phyloP scores from a whole-genome alignment of 1,140 invertebrate species.

The Lucilia sericata region DNA sequence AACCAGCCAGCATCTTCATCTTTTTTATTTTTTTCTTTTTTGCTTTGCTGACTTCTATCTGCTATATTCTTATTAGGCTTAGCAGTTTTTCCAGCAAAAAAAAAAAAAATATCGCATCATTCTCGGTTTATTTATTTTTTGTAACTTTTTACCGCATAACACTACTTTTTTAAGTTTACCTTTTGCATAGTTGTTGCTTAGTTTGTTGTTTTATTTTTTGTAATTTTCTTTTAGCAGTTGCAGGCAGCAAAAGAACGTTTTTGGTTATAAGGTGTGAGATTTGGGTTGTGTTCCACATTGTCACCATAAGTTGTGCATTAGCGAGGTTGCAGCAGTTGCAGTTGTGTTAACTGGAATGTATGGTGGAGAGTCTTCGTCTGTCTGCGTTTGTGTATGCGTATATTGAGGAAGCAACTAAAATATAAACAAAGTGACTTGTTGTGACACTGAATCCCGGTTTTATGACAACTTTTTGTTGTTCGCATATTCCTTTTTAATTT shows the following conservation, averaged over 20 bases:
- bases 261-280: constrained; percentile 44
- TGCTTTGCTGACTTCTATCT: neutral
- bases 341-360: neutral
- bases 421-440: constrained; percentile 38
- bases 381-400: neutral
- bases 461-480: constrained; percentile 30
- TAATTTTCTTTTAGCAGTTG: too few relatives aligned
- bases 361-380: neutral
- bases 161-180: neutral
- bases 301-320: constrained; percentile 19
- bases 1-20: constrained; percentile 30
- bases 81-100: neutral
- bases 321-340: neutral
- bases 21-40: too few relatives aligned
- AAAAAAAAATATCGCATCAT: constrained; percentile 20
- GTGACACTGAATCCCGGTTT: constrained; percentile 43
- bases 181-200: constrained; percentile 9
- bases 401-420: constrained; percentile 1
- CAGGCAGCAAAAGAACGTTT: neutral
- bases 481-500: too few relatives aligned
- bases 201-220: neutral
- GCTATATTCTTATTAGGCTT: constrained; percentile 16
- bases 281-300: constrained; percentile 44
- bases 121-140: neutral
- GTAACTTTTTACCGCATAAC: neutral